Conservation (phyloP, 2,797 vertebrate genomes). For the Acipenser ruthenus region DNA sequence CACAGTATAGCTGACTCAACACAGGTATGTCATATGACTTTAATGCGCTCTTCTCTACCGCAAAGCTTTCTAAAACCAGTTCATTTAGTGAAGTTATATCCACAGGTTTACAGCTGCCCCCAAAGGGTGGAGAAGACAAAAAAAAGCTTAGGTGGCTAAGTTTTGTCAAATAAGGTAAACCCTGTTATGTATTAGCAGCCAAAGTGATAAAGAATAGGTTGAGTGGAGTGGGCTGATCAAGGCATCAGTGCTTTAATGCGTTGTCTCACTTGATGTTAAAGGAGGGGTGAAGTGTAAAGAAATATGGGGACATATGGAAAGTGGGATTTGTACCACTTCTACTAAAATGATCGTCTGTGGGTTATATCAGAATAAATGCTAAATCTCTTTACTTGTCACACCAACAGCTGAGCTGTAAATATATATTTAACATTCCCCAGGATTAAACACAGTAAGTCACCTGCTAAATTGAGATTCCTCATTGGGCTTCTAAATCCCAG, state of each 20-base stretch:
- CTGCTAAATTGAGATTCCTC: background rate
- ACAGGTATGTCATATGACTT: constrained; percentile 85
- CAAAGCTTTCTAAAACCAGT: constrained; percentile 56
- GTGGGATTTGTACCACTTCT: no score
- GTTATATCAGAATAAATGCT: no score
- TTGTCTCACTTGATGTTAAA: background rate
- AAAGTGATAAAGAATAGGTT: background rate
- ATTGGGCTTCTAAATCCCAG: background rate
- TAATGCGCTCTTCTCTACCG: constrained; percentile 73
- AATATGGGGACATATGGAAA: no score
- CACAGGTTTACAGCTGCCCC: constrained; percentile 59
- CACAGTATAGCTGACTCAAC: constrained; percentile 85
- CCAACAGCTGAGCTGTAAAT: no score
- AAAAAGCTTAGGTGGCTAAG: background rate
- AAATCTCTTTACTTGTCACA: no score
- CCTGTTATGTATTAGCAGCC: background rate
- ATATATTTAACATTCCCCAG: no score
- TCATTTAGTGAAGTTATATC: constrained; percentile 58
- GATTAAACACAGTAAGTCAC: background rate
- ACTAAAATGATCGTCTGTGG: no score
- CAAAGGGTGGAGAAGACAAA: constrained; percentile 42
- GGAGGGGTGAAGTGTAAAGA: no score
- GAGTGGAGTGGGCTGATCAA: background rate
- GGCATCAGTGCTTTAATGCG: background rate
- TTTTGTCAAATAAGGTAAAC: background rate